These are phyloP conservation scores for Seira musarum DNA, from an alignment of 2,888 invertebrate species.

Conservation along the genomic window DNA sequence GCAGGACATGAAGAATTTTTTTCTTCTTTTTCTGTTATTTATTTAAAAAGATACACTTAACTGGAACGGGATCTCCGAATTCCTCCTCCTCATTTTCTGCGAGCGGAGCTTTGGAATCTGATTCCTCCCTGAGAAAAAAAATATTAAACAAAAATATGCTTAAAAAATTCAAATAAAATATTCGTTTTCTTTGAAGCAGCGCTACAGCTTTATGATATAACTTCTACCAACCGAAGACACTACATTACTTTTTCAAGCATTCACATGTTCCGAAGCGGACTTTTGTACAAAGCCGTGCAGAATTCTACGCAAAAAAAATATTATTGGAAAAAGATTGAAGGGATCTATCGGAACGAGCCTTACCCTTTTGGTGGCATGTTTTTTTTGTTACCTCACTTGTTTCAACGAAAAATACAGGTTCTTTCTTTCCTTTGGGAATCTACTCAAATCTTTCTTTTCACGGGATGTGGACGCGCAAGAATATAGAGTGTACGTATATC, in stretches of 20 bases:
- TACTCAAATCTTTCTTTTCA: conserved; percentile 1
- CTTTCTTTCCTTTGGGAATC: not conserved
- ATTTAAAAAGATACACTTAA: conserved; percentile 34
- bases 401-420: not conserved
- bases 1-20: not conserved
- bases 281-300: not conserved
- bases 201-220: not conserved
- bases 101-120: conserved; percentile 60
- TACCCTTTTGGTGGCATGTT: not conserved
- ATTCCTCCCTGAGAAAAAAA: conserved; percentile 40
- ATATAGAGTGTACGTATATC: too few relatives aligned
- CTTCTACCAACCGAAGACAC: not conserved
- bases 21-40: conserved; percentile 20
- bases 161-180: not conserved
- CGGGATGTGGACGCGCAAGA: not conserved
- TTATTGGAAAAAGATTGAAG: not conserved
- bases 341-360: not conserved
- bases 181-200: not conserved
- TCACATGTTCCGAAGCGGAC: too few relatives aligned
- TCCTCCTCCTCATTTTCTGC: conserved; percentile 63
- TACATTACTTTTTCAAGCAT: not conserved
- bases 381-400: conserved; percentile 5
- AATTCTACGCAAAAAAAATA: not conserved
- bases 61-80: conserved; percentile 65
- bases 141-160: not conserved